Conservation (phyloP, 1,140 invertebrate genomes). For the Listronotus bonariensis region DNA sequence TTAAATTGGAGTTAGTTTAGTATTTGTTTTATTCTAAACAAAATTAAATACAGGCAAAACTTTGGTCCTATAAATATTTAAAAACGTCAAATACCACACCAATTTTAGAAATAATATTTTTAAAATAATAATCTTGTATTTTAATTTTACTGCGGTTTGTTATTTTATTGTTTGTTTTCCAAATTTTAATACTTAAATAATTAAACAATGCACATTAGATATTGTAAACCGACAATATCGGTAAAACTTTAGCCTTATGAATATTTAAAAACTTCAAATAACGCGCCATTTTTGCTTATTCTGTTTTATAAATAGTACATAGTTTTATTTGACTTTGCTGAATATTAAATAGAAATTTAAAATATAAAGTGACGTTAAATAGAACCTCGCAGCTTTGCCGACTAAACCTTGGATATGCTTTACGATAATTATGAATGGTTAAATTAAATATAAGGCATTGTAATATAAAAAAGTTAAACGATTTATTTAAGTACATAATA, state of each 20-base stretch:
- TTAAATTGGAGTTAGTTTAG: too few relatives aligned
- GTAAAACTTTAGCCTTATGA: not conserved
- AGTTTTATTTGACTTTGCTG: conserved; percentile 1
- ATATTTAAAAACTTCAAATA: too few relatives aligned
- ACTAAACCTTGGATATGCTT: too few relatives aligned
- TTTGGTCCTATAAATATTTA: not conserved
- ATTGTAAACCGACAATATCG: conserved; percentile 3
- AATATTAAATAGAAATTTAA: too few relatives aligned
- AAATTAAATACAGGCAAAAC: not conserved
- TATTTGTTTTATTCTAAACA: too few relatives aligned
- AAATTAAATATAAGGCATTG: too few relatives aligned
- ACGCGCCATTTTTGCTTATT: not conserved
- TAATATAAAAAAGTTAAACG: too few relatives aligned
- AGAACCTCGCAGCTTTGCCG: too few relatives aligned
- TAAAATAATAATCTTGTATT: not conserved
- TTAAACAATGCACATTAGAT: not conserved
- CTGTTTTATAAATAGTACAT: conserved; percentile 5
- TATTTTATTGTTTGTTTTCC: not conserved
- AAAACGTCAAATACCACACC: not conserved
- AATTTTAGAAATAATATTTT: not conserved
- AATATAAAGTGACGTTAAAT: too few relatives aligned
- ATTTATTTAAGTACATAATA: too few relatives aligned
- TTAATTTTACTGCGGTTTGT: not conserved
- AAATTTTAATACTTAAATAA: conserved; percentile 2
- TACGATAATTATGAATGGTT: too few relatives aligned